These are phyloP conservation scores for Drosophila seclusa DNA, from an alignment of 2,888 invertebrate genomes.

Conservation along the genomic window DNA sequence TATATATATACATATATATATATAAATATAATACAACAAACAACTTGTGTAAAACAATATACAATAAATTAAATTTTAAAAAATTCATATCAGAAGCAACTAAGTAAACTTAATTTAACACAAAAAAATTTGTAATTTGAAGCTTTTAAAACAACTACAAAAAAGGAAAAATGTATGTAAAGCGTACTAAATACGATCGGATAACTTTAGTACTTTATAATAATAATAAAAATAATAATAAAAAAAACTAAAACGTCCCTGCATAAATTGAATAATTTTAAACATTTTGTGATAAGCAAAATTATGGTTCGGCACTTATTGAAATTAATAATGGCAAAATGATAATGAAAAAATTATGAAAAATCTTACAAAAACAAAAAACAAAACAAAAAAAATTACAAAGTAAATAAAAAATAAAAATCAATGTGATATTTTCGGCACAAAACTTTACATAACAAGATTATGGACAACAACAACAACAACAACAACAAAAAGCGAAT, in stretches of 20 bases:
- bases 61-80: conserved; percentile 31
- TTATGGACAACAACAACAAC: conserved; percentile 35
- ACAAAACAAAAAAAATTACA: conserved; percentile 14
- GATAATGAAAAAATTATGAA: conserved; percentile 27
- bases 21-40: conserved; percentile 16
- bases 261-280: conserved; percentile 74
- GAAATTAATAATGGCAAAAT: conserved; percentile 48
- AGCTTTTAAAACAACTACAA: conserved; percentile 18
- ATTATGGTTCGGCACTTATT: conserved; percentile 77
- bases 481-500: conserved; percentile 29
- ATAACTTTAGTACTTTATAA: conserved; percentile 30
- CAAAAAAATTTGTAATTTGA: conserved; percentile 1
- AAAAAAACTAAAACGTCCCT: conserved; percentile 38
- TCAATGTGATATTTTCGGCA: conserved; percentile 83
- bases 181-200: conserved; percentile 7
- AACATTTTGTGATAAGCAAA: conserved; percentile 84
- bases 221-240: background rate
- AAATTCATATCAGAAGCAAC: conserved; percentile 51
- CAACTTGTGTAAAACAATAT: conserved; percentile 27
- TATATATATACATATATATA: conserved; percentile 34
- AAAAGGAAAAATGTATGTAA: conserved; percentile 10
- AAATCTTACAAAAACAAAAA: conserved; percentile 28
- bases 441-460: conserved; percentile 75
- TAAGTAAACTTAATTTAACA: conserved; percentile 26
- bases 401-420: conserved; percentile 56